Evolutionary conservation across 2,888 invertebrate species (phyloP), one percentile per base, ranked within the genome.

Genomic region (Biston stratarius): DNA sequence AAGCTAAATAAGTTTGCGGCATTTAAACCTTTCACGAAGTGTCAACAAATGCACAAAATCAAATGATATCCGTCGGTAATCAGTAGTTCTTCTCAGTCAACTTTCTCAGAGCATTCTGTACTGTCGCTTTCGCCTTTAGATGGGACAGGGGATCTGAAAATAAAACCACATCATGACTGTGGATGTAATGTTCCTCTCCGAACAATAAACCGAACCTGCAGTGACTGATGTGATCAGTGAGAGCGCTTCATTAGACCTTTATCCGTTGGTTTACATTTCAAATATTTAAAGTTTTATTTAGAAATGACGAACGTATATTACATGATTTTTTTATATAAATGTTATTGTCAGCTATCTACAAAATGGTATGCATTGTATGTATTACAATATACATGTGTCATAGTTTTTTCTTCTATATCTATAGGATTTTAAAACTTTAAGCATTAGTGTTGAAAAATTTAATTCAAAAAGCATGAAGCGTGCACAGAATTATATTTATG

Each of bases 91-190:
- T 90, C 83, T 94, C 94, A 94, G 94, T 93, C 89, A 92, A 85
- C 85, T 91, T 94, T 91, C 88, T 88, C 86, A 94, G 91, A 83
- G 94, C 94, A 86, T 93, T 94, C 93, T 94, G 94, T 82, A 94
- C 94, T 78, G 93, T 94, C 89, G 92, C 93, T 84, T 93, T 94
- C 90, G 94, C 94, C 86, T 93, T 94, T 90, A 92, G 91, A 77
- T 93, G 93, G 74, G 92, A 90, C 85, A 93, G 85, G 86, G 94
- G 93, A 92, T 93, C 94, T 94, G 92, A 82, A 94, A 93, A 80
- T 74, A 76, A 82, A 83, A 77, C 64, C 65, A 62, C 12, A 67
- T 47, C 45, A 66, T 55, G 67, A 74, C 74, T 69, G 58, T 24
- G 24, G 24, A 24, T 72, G 66, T 65, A 52, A 64, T 61, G 45